phyloP scores from a whole-genome alignment of 2,113 vertebrate genomes.

The Engystomops pustulosus region DNA sequence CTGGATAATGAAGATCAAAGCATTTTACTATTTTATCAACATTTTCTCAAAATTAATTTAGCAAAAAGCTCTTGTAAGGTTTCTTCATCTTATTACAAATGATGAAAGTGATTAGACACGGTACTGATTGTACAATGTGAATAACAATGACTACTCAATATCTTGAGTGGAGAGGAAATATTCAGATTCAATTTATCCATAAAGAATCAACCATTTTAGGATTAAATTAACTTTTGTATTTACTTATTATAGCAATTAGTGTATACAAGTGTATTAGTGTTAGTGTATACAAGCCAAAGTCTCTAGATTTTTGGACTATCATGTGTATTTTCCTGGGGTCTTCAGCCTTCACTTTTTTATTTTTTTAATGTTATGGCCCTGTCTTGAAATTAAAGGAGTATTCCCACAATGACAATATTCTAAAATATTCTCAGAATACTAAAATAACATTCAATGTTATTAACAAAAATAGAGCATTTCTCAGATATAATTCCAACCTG shows the following conservation, averaged over 20 bases:
- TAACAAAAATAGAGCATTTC: no score
- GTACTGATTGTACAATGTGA: not conserved
- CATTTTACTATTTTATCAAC: constrained; percentile 37
- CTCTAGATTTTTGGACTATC: no score
- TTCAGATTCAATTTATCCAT: constrained; percentile 11
- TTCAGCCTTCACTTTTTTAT: no score
- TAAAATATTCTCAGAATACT: no score
- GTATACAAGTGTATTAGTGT: no score
- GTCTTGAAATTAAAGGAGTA: no score
- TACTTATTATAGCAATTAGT: not conserved
- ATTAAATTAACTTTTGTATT: constrained; percentile 6
- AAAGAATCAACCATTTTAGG: not conserved
- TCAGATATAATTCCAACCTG: no score
- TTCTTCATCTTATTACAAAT: constrained; percentile 30
- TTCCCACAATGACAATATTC: no score
- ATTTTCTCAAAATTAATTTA: constrained; percentile 27
- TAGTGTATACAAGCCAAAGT: not conserved
- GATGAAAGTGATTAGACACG: constrained; percentile 16
- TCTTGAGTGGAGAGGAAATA: not conserved
- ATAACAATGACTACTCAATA: constrained; percentile 22
- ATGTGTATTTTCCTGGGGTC: no score
- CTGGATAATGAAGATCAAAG: constrained; percentile 29
- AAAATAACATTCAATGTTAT: no score
- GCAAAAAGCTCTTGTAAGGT: not conserved
- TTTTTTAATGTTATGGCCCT: no score